Percentiles rank a stretch among this genome's conserved stretches.
Evolutionary conservation across 2,888 invertebrate genomes (phyloP).

Genomic region (Dromius quadrimaculatus): DNA sequence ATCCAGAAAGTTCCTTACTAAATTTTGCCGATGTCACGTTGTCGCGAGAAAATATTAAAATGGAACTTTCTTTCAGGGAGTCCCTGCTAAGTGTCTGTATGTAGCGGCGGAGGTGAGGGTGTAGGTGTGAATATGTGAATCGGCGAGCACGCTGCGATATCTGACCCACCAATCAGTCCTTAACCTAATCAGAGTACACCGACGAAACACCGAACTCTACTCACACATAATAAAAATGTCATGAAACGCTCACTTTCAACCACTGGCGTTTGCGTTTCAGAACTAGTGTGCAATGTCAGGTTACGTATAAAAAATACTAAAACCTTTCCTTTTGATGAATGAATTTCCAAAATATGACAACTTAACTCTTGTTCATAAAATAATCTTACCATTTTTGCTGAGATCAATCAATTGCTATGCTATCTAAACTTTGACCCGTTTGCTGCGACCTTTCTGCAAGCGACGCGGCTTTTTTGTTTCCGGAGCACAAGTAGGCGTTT

Average conservation of each 20-base stretch:
- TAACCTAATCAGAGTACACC: slow-evolving; percentile 45
- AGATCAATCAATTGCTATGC: slow-evolving; percentile 33
- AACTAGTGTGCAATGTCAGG: slow-evolving; percentile 28
- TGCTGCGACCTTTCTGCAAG: slow-evolving; percentile 60
- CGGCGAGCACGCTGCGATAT: slow-evolving; percentile 16
- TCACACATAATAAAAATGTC: slow-evolving; percentile 42
- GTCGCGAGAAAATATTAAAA: no score
- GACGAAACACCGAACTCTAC: slow-evolving; percentile 41
- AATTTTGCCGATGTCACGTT: no score
- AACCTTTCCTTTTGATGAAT: slow-evolving; percentile 9
- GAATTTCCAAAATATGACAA: slow-evolving; percentile 10
- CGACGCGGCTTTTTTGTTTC: slow-evolving; percentile 60
- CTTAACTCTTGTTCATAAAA: slow-evolving; percentile 20
- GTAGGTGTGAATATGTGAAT: slow-evolving; percentile 1
- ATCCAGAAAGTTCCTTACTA: no score
- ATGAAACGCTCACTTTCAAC: slow-evolving; percentile 19
- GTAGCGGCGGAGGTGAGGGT: slow-evolving; percentile 12
- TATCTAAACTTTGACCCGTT: slow-evolving; percentile 60
- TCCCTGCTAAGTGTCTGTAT: neutral
- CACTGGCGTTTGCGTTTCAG: slow-evolving; percentile 1
- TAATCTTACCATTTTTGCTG: slow-evolving; percentile 42
- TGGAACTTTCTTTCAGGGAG: no score
- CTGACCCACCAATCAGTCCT: slow-evolving; percentile 24
- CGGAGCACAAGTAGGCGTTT: slow-evolving; percentile 57
- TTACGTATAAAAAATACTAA: slow-evolving; percentile 34